These are phyloP conservation scores for Mesocricetus auratus DNA, from an alignment of 2,113 vertebrate species.

Conservation along the genomic window DNA sequence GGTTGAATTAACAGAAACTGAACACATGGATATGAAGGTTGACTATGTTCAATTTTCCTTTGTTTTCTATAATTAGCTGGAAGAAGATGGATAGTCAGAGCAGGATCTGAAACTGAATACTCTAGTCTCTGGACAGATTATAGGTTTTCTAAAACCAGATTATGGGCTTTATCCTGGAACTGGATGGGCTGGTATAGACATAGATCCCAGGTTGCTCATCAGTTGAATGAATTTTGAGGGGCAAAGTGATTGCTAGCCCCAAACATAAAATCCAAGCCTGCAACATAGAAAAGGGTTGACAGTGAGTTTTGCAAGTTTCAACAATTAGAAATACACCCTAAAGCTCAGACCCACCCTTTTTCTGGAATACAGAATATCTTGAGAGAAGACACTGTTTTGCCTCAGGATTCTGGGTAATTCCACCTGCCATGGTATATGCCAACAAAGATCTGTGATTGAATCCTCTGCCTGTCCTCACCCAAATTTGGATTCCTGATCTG, in stretches of 20 bases:
- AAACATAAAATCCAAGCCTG: slow-evolving; percentile 51
- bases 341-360: slow-evolving; percentile 16
- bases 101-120: slow-evolving; percentile 22
- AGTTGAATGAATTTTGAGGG: background rate
- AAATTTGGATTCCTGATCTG: slow-evolving; percentile 32
- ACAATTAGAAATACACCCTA: slow-evolving; percentile 33
- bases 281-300: slow-evolving; percentile 21
- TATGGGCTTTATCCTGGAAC: slow-evolving; percentile 1
- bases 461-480: slow-evolving; percentile 5
- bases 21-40: background rate
- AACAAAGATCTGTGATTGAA: background rate
- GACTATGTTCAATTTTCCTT: background rate
- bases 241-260: slow-evolving; percentile 15
- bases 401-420: background rate
- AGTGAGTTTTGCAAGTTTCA: slow-evolving; percentile 9
- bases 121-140: background rate
- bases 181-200: background rate
- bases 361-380: background rate
- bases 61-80: slow-evolving; percentile 16
- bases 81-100: slow-evolving; percentile 16
- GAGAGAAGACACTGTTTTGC: slow-evolving; percentile 36
- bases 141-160: slow-evolving; percentile 49
- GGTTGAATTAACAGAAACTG: background rate
- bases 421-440: background rate
- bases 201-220: background rate